Evolutionary conservation across 2,797 vertebrate genomes (phyloP), one percentile per base, ranked within the genome.

Genomic region (Eospalax fontanierii): DNA sequence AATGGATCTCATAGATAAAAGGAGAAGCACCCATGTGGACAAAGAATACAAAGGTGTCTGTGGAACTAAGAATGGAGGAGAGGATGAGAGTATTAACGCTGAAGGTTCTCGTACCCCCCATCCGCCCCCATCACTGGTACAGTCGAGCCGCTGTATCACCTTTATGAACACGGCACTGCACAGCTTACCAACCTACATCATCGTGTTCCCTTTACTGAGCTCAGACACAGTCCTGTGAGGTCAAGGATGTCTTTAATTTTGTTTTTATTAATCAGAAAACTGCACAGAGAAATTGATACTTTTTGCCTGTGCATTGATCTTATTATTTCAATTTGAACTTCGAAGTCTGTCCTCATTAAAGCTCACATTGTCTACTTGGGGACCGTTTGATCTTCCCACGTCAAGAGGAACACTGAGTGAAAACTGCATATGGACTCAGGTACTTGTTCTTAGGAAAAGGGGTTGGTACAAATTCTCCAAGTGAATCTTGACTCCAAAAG

Each of bases 181-280:
- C 7, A 30, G n/a, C 40, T 59, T 46, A 26, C 54, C 71, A 59
- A 46, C 14, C 11, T 7, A 59, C 8, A 30, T 30, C 22, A 59
- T 59, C 6, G 2, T 7, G 4, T 65, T 75, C 80, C 43, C 12
- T 95, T 73, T 11, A 84, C 80, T 78, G 80, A 89, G 63, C 82
- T 75, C 38, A 18, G 57, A 40, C n/a, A 35, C 50, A 82, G 46
- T 70, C 26, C 89, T 28, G 3, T 38, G 28, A 90, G 30, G 19
- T 90, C 35, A 89, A 68, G 59, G n/a, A 61, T 63, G 2, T 40
- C 74, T 63, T 91, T 63, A 26, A 63, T 81, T 85, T 92, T 68
- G 33, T 80, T 76, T 78, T 89, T 82, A 68, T 82, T 89, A 95
- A 71, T 63, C 75, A 87, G 61, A 92, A 81, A 80, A 91, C 63